Percentiles rank a stretch among this genome's conserved stretches.
phyloP scores from a whole-genome alignment of 2,888 invertebrate species.

The Aspidiotus rigidus region DNA sequence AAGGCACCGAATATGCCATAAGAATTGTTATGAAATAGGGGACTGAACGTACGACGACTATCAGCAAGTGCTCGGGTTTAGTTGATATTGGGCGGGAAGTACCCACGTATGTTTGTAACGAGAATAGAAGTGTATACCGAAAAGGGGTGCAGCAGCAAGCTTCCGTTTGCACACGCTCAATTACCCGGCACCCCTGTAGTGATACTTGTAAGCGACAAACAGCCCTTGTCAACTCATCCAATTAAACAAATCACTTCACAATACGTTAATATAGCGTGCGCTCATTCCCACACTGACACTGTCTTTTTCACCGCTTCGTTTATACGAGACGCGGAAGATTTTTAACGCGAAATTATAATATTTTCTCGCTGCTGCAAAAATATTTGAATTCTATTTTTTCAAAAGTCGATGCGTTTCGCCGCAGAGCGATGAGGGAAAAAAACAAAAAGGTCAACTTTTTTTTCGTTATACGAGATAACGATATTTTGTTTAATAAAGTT shows the following conservation, averaged over 20 bases:
- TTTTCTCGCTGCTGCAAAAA: background rate
- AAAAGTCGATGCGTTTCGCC: too few species aligned
- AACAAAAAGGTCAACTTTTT: too few species aligned
- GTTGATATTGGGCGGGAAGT: conserved; percentile 27
- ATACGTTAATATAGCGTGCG: conserved; percentile 19
- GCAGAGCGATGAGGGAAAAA: too few species aligned
- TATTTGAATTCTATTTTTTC: background rate
- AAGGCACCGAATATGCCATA: too few species aligned
- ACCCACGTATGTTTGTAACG: conserved; percentile 13
- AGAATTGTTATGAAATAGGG: too few species aligned
- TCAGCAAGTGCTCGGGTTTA: conserved; percentile 30
- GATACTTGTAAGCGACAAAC: conserved; percentile 25
- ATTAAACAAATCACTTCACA: conserved; percentile 32
- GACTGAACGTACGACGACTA: conserved; percentile 10
- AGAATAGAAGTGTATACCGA: background rate
- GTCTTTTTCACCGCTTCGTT: conserved; percentile 20
- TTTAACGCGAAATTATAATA: conserved; percentile 3
- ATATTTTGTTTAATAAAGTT: too few species aligned
- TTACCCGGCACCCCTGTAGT: conserved; percentile 31
- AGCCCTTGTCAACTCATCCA: conserved; percentile 32
- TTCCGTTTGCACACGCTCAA: conserved; percentile 33
- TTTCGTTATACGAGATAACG: too few species aligned
- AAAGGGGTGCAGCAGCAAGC: conserved; percentile 19
- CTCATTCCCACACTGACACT: conserved; percentile 31
- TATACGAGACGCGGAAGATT: background rate